Evolutionary conservation across 1,140 invertebrate genomes (phyloP).

Genomic region (Caenorhabditis brenneri): DNA sequence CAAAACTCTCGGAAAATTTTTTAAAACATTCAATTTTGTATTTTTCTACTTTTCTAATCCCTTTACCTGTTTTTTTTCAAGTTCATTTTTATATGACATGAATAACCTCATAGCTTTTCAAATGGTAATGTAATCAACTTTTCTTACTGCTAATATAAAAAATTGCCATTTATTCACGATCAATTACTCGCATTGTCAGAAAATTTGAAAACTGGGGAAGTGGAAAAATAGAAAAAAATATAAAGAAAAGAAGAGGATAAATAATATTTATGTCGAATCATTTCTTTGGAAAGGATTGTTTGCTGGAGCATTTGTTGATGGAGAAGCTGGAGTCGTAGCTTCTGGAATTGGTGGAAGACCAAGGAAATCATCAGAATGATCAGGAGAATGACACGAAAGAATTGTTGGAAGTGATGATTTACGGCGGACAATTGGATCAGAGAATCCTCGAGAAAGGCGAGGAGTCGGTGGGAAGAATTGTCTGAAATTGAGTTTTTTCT

Average conservation of each 20-base stretch:
- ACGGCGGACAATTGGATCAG: conserved; percentile 38
- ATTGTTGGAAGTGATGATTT: conserved; percentile 39
- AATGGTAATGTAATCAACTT: no score
- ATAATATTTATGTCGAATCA: not conserved
- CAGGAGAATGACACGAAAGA: conserved; percentile 20
- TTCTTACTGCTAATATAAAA: no score
- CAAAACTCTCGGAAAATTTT: no score
- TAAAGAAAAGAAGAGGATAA: not conserved
- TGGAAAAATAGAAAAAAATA: not conserved
- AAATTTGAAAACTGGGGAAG: not conserved
- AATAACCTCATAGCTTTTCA: no score
- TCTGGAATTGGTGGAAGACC: conserved; percentile 52
- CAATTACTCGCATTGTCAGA: conserved; percentile 31
- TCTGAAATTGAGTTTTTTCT: not conserved
- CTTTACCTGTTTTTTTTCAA: not conserved
- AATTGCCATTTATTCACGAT: conserved; percentile 30
- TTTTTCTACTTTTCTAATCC: no score
- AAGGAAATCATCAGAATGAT: conserved; percentile 45
- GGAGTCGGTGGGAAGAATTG: conserved; percentile 39
- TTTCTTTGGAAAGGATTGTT: conserved; percentile 33
- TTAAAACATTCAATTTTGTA: no score
- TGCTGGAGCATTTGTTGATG: conserved; percentile 9
- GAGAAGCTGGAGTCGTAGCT: conserved; percentile 45
- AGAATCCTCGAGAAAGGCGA: conserved; percentile 47
- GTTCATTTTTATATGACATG: not conserved